These are phyloP conservation scores for Apis cerana DNA, from an alignment of 1,140 invertebrate species.

Conservation along the genomic window DNA sequence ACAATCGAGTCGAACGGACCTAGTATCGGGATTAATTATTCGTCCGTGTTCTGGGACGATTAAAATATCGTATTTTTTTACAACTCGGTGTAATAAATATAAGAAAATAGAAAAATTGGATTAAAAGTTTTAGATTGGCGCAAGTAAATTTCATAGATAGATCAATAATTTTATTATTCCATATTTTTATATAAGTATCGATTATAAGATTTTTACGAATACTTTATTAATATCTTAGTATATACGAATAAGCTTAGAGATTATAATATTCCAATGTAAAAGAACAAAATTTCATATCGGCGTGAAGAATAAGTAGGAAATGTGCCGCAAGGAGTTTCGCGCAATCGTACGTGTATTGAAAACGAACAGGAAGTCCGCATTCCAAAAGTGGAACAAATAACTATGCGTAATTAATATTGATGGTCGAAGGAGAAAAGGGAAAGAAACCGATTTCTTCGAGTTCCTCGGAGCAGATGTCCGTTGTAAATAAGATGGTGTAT, in stretches of 20 bases:
- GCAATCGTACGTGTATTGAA: background rate
- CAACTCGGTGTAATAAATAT: background rate
- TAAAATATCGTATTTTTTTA: background rate
- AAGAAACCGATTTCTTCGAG: slow-evolving; percentile 23
- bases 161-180: no score
- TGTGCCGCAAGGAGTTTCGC: background rate
- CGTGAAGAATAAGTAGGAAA: background rate
- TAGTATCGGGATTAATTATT: slow-evolving; percentile 45
- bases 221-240: background rate
- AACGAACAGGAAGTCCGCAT: background rate
- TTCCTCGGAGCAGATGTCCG: slow-evolving; percentile 40
- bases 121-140: no score
- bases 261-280: no score
- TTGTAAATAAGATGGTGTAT: slow-evolving; percentile 28
- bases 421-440: background rate
- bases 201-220: no score
- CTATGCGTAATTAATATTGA: slow-evolving; percentile 36
- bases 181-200: no score
- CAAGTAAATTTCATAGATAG: no score
- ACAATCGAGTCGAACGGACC: slow-evolving; percentile 41
- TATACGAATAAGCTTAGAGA: no score
- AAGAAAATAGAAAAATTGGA: no score
- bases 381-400: slow-evolving; percentile 28
- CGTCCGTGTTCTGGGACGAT: background rate
- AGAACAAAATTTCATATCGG: no score